phyloP scores from a whole-genome alignment of 2,888 invertebrate genomes.

The Spialia ferax region DNA sequence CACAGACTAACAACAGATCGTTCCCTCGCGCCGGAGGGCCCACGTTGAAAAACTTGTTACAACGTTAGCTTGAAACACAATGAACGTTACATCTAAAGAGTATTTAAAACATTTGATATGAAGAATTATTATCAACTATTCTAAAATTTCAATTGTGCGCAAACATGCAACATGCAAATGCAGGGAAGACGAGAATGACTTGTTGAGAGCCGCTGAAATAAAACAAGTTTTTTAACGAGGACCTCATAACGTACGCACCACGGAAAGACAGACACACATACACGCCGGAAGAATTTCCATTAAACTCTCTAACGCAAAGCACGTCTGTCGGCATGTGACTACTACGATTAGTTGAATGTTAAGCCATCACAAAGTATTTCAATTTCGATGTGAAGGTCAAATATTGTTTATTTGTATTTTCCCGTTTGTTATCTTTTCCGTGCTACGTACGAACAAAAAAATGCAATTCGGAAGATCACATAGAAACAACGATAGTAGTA shows the following conservation, averaged over 20 bases:
- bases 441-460: constrained; percentile 48
- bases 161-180: constrained; percentile 64
- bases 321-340: not conserved
- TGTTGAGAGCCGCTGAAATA: constrained; percentile 57
- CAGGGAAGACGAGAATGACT: constrained; percentile 78
- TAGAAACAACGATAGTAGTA: constrained; percentile 69
- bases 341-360: no score
- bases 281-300: no score
- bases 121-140: constrained; percentile 65
- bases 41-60: constrained; percentile 75
- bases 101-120: constrained; percentile 78
- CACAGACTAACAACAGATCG: constrained; percentile 12
- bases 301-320: no score
- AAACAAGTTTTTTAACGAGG: constrained; percentile 76
- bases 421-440: no score
- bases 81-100: constrained; percentile 59
- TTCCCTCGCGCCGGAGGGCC: constrained; percentile 47
- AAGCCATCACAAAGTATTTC: no score
- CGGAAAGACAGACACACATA: no score
- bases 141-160: constrained; percentile 78
- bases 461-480: constrained; percentile 67
- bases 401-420: no score
- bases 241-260: no score
- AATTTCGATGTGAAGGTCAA: not conserved
- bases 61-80: constrained; percentile 57